These are phyloP conservation scores for Megalurothrips usitatus DNA, from an alignment of 2,888 invertebrate species.

Conservation along the genomic window DNA sequence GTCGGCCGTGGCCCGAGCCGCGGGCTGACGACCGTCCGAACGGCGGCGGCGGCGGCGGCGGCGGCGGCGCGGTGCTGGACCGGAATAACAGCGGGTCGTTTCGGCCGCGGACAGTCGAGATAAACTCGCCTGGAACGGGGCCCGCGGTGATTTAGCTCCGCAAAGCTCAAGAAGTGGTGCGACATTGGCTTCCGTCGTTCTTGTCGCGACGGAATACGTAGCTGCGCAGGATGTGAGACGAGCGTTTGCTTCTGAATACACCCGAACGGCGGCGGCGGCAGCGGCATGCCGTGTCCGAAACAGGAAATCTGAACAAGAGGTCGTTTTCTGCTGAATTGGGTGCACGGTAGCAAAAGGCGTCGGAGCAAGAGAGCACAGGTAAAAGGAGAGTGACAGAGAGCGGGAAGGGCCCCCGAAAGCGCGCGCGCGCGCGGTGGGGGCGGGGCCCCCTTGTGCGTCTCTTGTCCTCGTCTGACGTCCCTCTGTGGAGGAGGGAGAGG, in stretches of 20 bases:
- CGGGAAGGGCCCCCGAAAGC: not conserved
- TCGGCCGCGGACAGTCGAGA: too few relatives aligned
- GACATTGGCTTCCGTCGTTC: too few relatives aligned
- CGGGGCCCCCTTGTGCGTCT: not conserved
- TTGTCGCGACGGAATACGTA: too few relatives aligned
- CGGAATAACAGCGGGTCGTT: too few relatives aligned
- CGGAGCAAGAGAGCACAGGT: not conserved
- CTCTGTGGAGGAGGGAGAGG: too few relatives aligned
- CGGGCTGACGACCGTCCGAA: too few relatives aligned
- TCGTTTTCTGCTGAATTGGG: conserved; percentile 11
- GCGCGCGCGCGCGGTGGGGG: not conserved
- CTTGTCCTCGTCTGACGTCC: too few relatives aligned
- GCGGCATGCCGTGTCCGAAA: not conserved
- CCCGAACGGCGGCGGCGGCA: not conserved
- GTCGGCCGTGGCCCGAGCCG: not conserved
- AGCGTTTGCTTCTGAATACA: not conserved
- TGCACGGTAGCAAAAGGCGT: not conserved
- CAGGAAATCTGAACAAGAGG: not conserved
- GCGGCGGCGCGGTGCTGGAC: too few relatives aligned
- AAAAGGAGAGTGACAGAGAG: not conserved
- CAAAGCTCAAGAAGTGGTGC: too few relatives aligned
- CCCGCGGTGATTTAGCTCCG: too few relatives aligned
- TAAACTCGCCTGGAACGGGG: too few relatives aligned
- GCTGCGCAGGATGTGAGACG: not conserved
- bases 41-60: too few relatives aligned